These are phyloP conservation scores for Coregonus ussuriensis DNA, from an alignment of 2,797 vertebrate genomes.

Conservation along the genomic window DNA sequence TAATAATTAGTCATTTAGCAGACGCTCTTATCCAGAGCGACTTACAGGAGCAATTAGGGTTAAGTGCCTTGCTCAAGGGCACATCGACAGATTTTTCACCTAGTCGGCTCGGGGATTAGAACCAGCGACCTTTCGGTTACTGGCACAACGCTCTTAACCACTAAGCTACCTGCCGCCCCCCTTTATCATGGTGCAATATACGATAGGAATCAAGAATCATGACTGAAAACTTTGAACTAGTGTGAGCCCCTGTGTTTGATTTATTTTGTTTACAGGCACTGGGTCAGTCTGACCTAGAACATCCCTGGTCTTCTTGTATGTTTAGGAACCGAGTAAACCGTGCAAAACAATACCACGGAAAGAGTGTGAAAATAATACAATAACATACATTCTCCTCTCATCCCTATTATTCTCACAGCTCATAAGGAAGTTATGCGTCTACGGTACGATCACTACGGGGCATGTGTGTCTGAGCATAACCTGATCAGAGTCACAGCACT, in stretches of 20 bases:
- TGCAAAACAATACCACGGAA: neutral
- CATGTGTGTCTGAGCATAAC: slow-evolving; percentile 69
- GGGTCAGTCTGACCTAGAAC: neutral
- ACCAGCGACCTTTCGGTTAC: too few species aligned
- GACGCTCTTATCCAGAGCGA: too few species aligned
- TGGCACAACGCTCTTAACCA: too few species aligned
- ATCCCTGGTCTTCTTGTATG: neutral
- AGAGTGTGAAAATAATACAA: neutral
- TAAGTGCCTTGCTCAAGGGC: too few species aligned
- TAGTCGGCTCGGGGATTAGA: too few species aligned
- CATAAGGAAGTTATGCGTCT: slow-evolving; percentile 76
- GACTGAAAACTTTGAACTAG: neutral
- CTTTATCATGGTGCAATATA: neutral
- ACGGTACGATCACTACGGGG: slow-evolving; percentile 70
- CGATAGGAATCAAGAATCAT: neutral
- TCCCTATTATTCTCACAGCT: slow-evolving; percentile 45
- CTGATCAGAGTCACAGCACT: slow-evolving; percentile 73
- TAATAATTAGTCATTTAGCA: too few species aligned
- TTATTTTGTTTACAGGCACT: neutral
- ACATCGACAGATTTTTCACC: too few species aligned
- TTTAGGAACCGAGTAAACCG: neutral
- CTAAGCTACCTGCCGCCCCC: too few species aligned
- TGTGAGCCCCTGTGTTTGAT: neutral
- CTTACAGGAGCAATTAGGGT: too few species aligned
- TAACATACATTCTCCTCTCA: neutral